Base-by-base conservation (phyloP, 1,140 invertebrate species). In the Parasteatoda tepidariorum region DNA sequence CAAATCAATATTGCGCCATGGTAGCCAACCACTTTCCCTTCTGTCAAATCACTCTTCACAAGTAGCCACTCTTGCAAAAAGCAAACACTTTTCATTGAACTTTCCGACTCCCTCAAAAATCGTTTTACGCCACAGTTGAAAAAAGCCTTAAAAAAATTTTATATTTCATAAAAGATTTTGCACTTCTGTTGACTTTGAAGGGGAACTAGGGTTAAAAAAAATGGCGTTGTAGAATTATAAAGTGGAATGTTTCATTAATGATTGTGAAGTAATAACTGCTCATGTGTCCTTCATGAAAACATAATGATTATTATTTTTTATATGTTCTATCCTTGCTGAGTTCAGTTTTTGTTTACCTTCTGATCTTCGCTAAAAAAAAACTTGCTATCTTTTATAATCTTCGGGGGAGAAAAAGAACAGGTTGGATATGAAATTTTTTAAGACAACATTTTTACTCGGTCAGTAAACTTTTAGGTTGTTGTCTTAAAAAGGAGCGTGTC, bases 401-500 rank as follows among this genome's bases (percentile, higher is more conserved):
- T 30, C 3, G 28, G 15, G 31, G 24, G 7, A 62, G 18, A 11
- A 62, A 62, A 67, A 6, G 13, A 67, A 67, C 64, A 22, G 64
- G 64, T 67, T 67, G n/a, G 5, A 4, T 33, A 2, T 34, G 2
- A 30, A 33, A 33, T 67, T 22, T 67, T 34, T 22, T n/a, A 1
- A n/a, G 26, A 26, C 26, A 61, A 61, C 59, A 61, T 61, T 61
- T 67, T 33, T 38, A 33, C 5, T 67, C 30, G 64, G 64, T 67
- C 64, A 67, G 64, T 67, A 67, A 67, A 67, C 64, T 67, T 67
- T 34, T 18, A 15, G 22, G 31, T n/a, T 33, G 15, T 18, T 67
- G 64, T 11, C 38, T 48, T 48, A 13, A 48, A 48, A 48, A 48
- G 38, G 38, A 48, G 38, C 4, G n/a, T n/a, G 38, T 18, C 38